Evolutionary conservation across 2,113 vertebrate genomes (phyloP).

Genomic region (Prunella fulvescens): DNA sequence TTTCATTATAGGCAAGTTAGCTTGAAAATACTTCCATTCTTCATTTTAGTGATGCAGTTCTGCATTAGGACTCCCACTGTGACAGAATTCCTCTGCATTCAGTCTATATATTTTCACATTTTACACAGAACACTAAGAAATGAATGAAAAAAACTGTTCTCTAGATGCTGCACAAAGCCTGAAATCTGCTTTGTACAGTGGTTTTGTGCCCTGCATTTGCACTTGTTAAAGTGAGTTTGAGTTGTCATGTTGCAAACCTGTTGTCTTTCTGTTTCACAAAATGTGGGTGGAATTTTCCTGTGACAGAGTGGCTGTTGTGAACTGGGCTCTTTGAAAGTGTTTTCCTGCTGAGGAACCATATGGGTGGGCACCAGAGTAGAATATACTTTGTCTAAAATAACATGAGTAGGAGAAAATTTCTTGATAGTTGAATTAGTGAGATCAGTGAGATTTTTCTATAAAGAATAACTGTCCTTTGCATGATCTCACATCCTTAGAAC

Average conservation of each 20-base stretch:
- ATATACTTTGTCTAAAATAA: not conserved
- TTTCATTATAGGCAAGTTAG: not conserved
- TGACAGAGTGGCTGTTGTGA: not conserved
- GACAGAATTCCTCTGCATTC: not conserved
- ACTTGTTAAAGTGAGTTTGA: not conserved
- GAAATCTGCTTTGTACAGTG: not conserved
- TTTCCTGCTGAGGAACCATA: not conserved
- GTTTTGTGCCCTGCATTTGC: not conserved
- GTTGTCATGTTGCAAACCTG: not conserved
- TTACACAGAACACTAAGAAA: no score
- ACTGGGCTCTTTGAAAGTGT: not conserved
- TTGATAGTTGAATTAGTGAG: not conserved
- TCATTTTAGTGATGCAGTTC: not conserved
- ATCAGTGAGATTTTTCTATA: not conserved
- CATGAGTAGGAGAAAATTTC: not conserved
- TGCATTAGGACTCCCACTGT: not conserved
- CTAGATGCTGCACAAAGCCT: fast-evolving
- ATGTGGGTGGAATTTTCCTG: not conserved
- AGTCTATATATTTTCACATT: not conserved
- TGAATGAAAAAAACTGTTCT: no score
- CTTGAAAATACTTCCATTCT: not conserved
- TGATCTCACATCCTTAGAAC: not conserved
- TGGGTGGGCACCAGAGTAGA: not conserved
- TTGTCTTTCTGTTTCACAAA: not conserved
- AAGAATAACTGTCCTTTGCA: not conserved